Evolutionary conservation across 2,888 invertebrate species (phyloP), one percentile per base, ranked within the genome.

Genomic region (Seira sanloemensis): DNA sequence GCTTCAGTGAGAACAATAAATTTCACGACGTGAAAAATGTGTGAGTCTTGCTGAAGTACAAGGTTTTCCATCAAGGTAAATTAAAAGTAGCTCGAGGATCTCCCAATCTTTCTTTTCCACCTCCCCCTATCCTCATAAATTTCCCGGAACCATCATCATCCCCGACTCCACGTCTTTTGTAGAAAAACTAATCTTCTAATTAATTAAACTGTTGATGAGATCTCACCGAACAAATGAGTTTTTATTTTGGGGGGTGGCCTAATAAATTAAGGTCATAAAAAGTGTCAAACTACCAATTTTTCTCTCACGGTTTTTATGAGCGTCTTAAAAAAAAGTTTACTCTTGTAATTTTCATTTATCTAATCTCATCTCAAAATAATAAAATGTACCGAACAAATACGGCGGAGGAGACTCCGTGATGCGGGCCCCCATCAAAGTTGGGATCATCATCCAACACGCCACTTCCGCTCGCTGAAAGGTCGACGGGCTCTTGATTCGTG

Each of bases 401-500:
- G 2, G 81, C 76, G 1, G 81, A 81, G 7, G 81, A 76, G 37
- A 76, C 81, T 26, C 81, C 81, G 19, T 71, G 37, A 24, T 37
- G 66, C 65, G 37, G 46, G 18, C 37, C 65, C 7, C 71, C 71
- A 26, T 66, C 81, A 24, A 81, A 81, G 54, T 75, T 76, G 0
- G 81, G 81, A 66, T 81, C 81, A 27, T 81, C 81, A 58, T 75
- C 71, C 23, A 79, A 18, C 16, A 12, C 19, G 58, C 25, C 71
- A 1, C 4, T 25, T 1, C 9, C 23, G 46, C 27, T 50, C 4
- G 50, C 4, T 7, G 79, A 37, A 66, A 18, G 58, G 62, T 81
- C 81, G 26, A 76, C 75, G 27, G 81, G 81, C 76, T 76, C 76
- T 27, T 81, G 81, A 21, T 81, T 75, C 0, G 90, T 90, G 84